Evolutionary conservation across 1,140 invertebrate genomes (phyloP).

Genomic region (Conus betulinus): DNA sequence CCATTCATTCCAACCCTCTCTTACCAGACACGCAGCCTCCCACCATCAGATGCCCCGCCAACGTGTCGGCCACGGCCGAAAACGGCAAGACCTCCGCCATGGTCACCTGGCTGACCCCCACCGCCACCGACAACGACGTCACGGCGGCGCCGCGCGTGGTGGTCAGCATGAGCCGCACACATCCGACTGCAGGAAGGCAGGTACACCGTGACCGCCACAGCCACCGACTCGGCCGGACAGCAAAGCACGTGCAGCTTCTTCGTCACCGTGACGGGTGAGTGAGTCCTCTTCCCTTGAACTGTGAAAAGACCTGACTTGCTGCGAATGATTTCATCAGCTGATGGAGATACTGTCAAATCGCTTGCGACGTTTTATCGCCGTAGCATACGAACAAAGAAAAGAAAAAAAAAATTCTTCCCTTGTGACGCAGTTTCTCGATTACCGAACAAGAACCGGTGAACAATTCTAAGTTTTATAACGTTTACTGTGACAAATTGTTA

Average conservation of each 20-base stretch:
- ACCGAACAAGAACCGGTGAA: too few species aligned
- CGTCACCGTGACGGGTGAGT: conserved; percentile 55
- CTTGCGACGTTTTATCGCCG: too few species aligned
- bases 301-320: too few species aligned
- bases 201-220: conserved; percentile 53
- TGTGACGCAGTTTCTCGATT: too few species aligned
- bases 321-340: too few species aligned
- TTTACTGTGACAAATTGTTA: too few species aligned
- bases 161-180: conserved; percentile 53
- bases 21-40: conserved; percentile 52
- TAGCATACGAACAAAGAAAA: too few species aligned
- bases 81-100: conserved; percentile 49
- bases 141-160: conserved; percentile 38
- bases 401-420: too few species aligned
- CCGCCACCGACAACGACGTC: conserved; percentile 52
- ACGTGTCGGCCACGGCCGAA: conserved; percentile 39
- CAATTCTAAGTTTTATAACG: too few species aligned
- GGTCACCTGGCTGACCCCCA: conserved; percentile 45
- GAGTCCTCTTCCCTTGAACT: too few species aligned
- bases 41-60: conserved; percentile 42
- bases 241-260: conserved; percentile 50
- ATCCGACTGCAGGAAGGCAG: conserved; percentile 50
- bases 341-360: too few species aligned
- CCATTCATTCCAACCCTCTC: neutral
- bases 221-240: conserved; percentile 47